Base-by-base conservation (phyloP, 2,888 invertebrate genomes). In the Blastobasis adustella region DNA sequence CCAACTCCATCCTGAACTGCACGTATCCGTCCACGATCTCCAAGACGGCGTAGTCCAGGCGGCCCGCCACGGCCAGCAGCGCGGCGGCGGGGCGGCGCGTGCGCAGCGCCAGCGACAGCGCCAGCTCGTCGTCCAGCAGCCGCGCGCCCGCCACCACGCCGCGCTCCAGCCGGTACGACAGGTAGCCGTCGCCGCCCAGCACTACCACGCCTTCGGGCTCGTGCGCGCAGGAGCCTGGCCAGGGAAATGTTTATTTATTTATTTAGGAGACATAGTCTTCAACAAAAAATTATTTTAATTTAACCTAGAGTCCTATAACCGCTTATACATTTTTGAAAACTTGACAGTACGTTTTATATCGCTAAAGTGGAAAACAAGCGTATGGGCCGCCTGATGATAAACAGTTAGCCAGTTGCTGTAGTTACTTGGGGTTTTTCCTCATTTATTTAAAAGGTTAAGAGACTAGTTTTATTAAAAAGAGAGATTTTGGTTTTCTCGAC, bases 1-100 rank as follows among this genome's bases (percentile, higher is more conserved):
- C 98, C 61, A 98, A 91, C 76, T 98, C 96, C 89, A 97, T 96
- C 59, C 95, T 92, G 80, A 96, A 97, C 77, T 96, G 96, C 8
- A 97, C 91, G 48, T 92, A 91, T 0, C 98, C 98, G 75, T 96
- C 95, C 10, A 92, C 92, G 57, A 85, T 92, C 90, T 98, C 97
- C 52, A 98, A 87, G 60, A 95, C 92, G 65, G 96, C 96, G 79
- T 95, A 97, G 77, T 98, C 98, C 46, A 96, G 91, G 69, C 93
- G 93, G 0, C 98, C 98, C 49, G 94, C 92, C 5, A 94, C 94
- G 76, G 94, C 94, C 91, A 97, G 92, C 45, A 98, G 82, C 65
- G 94, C 95, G 47, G 97, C 98, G 39, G 95, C 94, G 38, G 65
- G 93, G 91, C 79, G 95, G 92, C 56, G 91, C 10, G 98, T 98